phyloP scores from a whole-genome alignment of 2,888 invertebrate species.

The Spodoptera picta region DNA sequence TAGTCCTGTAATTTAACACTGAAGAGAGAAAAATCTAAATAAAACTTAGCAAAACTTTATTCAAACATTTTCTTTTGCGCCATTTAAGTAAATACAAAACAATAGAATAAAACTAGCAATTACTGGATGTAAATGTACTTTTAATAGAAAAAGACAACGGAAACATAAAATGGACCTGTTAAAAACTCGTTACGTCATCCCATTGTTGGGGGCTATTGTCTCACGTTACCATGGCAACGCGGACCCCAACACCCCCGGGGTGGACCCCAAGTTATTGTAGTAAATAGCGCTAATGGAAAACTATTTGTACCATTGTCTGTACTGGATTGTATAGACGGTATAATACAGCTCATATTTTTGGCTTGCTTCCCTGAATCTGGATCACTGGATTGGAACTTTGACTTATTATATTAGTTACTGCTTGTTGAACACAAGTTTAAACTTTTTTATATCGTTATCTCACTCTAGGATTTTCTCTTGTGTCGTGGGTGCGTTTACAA shows the following conservation, averaged over 20 bases:
- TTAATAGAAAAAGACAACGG: constrained; percentile 19
- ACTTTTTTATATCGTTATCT: too few relatives aligned
- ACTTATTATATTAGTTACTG: too few relatives aligned
- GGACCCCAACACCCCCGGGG: constrained; percentile 22
- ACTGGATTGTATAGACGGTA: constrained; percentile 39
- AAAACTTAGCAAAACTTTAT: not conserved
- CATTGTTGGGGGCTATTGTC: constrained; percentile 44
- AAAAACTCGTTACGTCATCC: constrained; percentile 40
- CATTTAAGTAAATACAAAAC: constrained; percentile 8
- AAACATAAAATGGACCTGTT: constrained; percentile 41
- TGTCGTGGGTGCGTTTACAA: too few relatives aligned
- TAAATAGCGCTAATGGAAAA: constrained; percentile 55
- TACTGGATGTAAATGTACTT: constrained; percentile 27
- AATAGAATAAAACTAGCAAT: constrained; percentile 22
- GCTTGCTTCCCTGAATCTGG: constrained; percentile 16
- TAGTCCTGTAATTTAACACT: too few relatives aligned
- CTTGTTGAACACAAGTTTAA: too few relatives aligned
- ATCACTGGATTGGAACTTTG: not conserved
- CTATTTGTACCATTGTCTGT: constrained; percentile 55
- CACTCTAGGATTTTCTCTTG: too few relatives aligned
- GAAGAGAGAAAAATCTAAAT: too few relatives aligned
- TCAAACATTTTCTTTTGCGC: constrained; percentile 2
- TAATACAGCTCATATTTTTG: constrained; percentile 43
- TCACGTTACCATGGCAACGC: constrained; percentile 48
- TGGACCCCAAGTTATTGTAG: constrained; percentile 39